These are phyloP conservation scores for Petroica traversi DNA, from an alignment of 2,113 vertebrate species.

Conservation along the genomic window DNA sequence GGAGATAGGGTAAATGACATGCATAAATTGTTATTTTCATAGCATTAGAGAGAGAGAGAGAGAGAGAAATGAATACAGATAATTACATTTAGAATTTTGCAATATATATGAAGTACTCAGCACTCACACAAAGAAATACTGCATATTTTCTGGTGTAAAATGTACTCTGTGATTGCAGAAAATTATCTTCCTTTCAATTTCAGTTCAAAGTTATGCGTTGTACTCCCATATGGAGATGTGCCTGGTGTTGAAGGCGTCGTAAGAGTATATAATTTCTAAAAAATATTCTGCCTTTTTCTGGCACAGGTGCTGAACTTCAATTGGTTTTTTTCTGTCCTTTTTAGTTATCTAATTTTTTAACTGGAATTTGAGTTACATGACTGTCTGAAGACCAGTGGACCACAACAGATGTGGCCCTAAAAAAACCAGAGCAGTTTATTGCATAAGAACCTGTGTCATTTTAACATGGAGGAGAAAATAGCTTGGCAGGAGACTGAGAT, in stretches of 20 bases:
- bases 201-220: slow-evolving; percentile 6
- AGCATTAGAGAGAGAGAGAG: neutral
- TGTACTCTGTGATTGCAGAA: slow-evolving; percentile 39
- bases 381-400: neutral
- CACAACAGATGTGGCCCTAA: neutral
- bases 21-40: slow-evolving; percentile 35
- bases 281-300: neutral
- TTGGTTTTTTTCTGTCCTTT: neutral
- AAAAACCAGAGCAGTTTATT: neutral
- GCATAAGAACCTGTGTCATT: neutral
- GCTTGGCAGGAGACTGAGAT: neutral
- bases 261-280: neutral
- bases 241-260: neutral
- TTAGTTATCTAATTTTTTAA: neutral
- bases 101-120: slow-evolving; percentile 27
- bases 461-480: neutral
- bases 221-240: slow-evolving; percentile 21
- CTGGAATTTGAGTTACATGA: neutral
- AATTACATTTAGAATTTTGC: slow-evolving; percentile 42
- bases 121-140: neutral
- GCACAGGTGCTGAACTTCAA: neutral
- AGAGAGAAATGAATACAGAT: slow-evolving; percentile 33
- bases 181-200: slow-evolving; percentile 46
- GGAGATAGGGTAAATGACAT: neutral
- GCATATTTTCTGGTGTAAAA: slow-evolving; percentile 34